Evolutionary conservation across 2,888 invertebrate species (phyloP), one percentile per base, ranked within the genome.

Genomic region (Charanyca ferruginea): DNA sequence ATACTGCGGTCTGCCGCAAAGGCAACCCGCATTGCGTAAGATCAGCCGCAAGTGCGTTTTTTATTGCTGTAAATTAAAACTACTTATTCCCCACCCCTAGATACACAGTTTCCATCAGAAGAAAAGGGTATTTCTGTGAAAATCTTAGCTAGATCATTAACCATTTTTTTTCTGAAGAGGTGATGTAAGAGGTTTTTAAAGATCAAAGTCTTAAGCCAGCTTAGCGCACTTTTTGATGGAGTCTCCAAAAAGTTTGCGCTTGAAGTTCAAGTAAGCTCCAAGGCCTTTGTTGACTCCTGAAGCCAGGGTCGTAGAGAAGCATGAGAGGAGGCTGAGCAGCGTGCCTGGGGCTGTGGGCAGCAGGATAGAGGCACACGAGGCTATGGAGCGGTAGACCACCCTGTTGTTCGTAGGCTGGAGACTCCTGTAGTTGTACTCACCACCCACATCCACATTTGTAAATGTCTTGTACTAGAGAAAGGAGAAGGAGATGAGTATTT

Each of bases 391-490:
- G 88, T 93, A 95, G 1, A 95, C 89, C 13, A 92, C 79, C 6
- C 95, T 89, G 76, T 91, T 89, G 16, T 92, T 89, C 7, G 85
- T 76, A 0, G 90, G 80, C 55, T 96, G 96, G 1, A 92, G 85
- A 13, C 93, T 92, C 16, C 96, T 89, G 86, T 94, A 95, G 89
- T 96, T 96, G 85, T 89, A 89, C 16, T 90, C 83, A 18, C 90
- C 90, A 1, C 92, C 94, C 0, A 95, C 85, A 72, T 94, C 85
- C 0, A 90, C 91, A 68, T 85, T 86, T 74, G 88, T 91, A 81
- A 95, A 87, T 11, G 85, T 63, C 64, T 90, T 90, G 89, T 91
- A 94, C 95, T 95, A 88, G 20, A 61, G 63, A 45, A 65, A 73
- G 28, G 65, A 51, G 45, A 32, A 28, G 0, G 1, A 3, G 25